phyloP scores from a whole-genome alignment of 92 coral and sea anemone genomes.

The Virgularia gustaviana region DNA sequence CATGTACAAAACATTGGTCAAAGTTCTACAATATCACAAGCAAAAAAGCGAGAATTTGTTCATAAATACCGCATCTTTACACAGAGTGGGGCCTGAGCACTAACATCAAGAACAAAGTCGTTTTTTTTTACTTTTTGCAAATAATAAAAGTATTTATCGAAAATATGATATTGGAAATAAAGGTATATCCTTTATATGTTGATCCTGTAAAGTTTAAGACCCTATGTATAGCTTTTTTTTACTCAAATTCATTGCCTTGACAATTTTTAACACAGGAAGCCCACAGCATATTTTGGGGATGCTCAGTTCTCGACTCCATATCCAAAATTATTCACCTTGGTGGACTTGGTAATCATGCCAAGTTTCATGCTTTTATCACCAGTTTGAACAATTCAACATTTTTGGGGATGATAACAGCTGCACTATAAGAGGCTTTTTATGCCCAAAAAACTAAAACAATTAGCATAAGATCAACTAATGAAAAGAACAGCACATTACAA shows the following conservation, averaged over 20 bases:
- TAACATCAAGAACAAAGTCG: not conserved
- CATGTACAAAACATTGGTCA: conserved; percentile 2
- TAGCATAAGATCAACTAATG: no score
- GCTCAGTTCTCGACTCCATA: conserved; percentile 58
- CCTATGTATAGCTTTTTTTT: not conserved
- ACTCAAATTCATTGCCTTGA: not conserved
- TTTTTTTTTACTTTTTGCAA: conserved; percentile 5
- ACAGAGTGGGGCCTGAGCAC: not conserved
- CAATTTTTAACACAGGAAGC: conserved; percentile 48
- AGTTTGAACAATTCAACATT: conserved; percentile 51
- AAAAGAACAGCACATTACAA: no score
- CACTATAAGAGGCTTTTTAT: no score
- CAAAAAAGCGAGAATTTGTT: conserved; percentile 4
- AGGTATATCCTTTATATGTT: conserved; percentile 11
- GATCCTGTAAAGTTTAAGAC: conserved; percentile 12
- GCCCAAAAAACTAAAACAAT: no score
- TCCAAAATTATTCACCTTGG: conserved; percentile 42
- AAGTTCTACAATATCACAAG: not conserved
- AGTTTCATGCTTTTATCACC: conserved; percentile 63
- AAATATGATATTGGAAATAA: conserved; percentile 19
- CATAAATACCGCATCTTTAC: conserved; percentile 3
- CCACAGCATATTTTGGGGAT: conserved; percentile 24
- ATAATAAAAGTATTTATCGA: conserved; percentile 13
- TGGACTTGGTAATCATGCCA: conserved; percentile 46
- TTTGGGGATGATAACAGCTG: conserved; percentile 61